Evolutionary conservation across 64 coral and sea anemone genomes (phyloP).

Genomic region (Dendrophyllia cribrosa): DNA sequence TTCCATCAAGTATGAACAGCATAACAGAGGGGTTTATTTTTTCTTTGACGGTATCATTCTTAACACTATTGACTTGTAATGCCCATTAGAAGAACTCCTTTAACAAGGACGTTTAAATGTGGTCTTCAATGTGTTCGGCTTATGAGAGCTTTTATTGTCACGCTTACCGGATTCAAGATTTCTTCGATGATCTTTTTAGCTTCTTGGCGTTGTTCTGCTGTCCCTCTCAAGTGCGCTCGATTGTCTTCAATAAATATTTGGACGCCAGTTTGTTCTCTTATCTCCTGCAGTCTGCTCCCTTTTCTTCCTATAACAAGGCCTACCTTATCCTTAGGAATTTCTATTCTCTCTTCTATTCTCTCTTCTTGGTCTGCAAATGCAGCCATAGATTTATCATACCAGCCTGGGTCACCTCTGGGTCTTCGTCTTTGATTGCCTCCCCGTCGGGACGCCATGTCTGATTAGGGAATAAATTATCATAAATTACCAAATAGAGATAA

Average conservation of each 20-base stretch:
- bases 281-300: background rate
- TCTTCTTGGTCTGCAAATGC: background rate
- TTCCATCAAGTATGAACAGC: too few relatives aligned
- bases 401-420: background rate
- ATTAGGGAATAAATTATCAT: background rate
- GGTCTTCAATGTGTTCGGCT: too few relatives aligned
- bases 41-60: too few relatives aligned
- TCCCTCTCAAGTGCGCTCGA: slow-evolving; percentile 7
- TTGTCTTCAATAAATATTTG: background rate
- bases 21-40: too few relatives aligned
- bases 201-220: slow-evolving; percentile 13
- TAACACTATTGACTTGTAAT: too few relatives aligned
- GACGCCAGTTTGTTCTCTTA: slow-evolving; percentile 16
- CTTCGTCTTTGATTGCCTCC: background rate
- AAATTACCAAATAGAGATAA: background rate
- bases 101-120: too few relatives aligned
- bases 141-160: too few relatives aligned
- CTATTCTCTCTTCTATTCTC: background rate
- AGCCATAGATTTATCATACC: background rate
- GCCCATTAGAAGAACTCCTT: too few relatives aligned
- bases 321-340: background rate
- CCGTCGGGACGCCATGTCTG: background rate
- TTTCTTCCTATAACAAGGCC: slow-evolving; percentile 33
- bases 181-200: slow-evolving; percentile 20
- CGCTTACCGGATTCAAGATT: background rate